Percentiles rank a stretch among this genome's conserved stretches.
Conservation (phyloP, 2,113 vertebrate genomes). For the Thamnaconus septentrionalis region DNA sequence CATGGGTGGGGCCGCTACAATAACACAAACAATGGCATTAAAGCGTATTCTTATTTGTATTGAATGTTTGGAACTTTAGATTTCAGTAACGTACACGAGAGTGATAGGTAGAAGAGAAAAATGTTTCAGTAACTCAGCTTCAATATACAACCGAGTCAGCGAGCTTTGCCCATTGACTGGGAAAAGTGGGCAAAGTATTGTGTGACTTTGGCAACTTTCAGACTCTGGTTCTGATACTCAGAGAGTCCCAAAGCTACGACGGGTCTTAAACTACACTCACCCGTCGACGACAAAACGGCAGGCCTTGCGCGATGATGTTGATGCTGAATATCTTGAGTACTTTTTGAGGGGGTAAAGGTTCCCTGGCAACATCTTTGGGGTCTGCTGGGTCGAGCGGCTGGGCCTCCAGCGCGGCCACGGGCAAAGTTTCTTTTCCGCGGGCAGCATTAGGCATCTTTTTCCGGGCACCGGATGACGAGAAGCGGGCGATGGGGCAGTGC, state of each 20-base stretch:
- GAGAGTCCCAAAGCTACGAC: too few species aligned
- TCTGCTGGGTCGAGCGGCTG: slow-evolving; percentile 83
- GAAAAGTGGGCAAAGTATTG: background rate
- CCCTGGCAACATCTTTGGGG: slow-evolving; percentile 78
- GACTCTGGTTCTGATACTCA: background rate
- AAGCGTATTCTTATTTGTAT: too few species aligned
- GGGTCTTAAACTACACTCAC: slow-evolving; percentile 72
- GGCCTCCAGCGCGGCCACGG: slow-evolving; percentile 61
- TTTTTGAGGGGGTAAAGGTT: slow-evolving; percentile 87
- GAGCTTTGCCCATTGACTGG: background rate
- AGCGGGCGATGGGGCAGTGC: slow-evolving; percentile 77
- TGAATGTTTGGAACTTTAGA: background rate
- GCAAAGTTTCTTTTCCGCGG: slow-evolving; percentile 61
- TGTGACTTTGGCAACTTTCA: slow-evolving; percentile 51
- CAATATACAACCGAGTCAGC: background rate
- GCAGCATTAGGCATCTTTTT: slow-evolving; percentile 85
- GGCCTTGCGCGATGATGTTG: slow-evolving; percentile 95
- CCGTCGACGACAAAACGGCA: slow-evolving; percentile 95
- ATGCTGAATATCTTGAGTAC: slow-evolving; percentile 98
- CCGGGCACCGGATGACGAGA: slow-evolving; percentile 62
- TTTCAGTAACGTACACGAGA: too few species aligned
- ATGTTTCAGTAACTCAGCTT: background rate
- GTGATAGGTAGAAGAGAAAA: too few species aligned
- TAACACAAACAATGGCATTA: too few species aligned
- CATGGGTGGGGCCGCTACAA: slow-evolving; percentile 38